Evolutionary conservation across 1,140 invertebrate species (phyloP), one percentile per base, ranked within the genome.

Genomic region (Tetragnatha versicolor): DNA sequence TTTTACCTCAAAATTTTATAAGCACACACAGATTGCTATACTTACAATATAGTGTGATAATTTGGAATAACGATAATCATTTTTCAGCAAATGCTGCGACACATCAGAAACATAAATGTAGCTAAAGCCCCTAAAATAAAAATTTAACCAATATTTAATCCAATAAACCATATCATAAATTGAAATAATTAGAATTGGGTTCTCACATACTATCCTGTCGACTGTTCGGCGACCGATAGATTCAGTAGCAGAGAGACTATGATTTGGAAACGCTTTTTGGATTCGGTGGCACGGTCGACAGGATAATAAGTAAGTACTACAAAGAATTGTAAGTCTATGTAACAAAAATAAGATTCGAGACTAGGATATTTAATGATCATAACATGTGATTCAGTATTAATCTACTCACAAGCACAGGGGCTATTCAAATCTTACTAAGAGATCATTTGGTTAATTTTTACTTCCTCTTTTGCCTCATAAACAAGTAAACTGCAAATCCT

Each of bases 91-190:
- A 53, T 66, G 61, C 12, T 66, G 6, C 20, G 73, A 65, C 3
- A 77, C 73, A 27, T 65, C 60, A 6, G 73, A 77, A 10, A 77
- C 9, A 29, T 77, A 77, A 25, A 77, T 39, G 53, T 66, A 51
- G 33, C 60, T 65, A 47, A 77, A 77, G 37, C 47, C 27, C 25
- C 73, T 77, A 49, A 51, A 66, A 53, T 20, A 6, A n/a, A 37
- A 53, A 29, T 29, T 37, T n/a, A 20, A 63, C 10, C 17, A 63
- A 9, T 63, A 39, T n/a, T n/a, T n/a, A n/a, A n/a, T n/a, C n/a
- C n/a, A n/a, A n/a, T n/a, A n/a, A n/a, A n/a, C n/a, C n/a, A 45
- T 45, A 49, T 25, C 2, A 66, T n/a, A 49, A 31, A 49, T n/a
- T 49, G 7, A 27, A 27, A 47, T 17, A 66, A 51, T 9, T 9